Base-by-base conservation (phyloP, 1,140 invertebrate genomes). In the Whitmania pigra region DNA sequence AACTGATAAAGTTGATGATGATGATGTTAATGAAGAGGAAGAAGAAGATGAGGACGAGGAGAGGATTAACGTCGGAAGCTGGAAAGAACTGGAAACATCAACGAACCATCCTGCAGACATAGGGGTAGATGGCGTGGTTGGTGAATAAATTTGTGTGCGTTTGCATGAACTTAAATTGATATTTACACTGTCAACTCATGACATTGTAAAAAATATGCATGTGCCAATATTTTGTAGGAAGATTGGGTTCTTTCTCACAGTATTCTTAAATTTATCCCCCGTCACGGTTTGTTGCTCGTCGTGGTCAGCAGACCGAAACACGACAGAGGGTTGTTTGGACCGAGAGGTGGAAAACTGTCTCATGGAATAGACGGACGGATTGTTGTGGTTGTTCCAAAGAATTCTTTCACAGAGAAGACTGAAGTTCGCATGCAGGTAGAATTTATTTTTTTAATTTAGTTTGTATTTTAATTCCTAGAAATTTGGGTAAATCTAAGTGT, bases 281-380 rank as follows among this genome's bases (percentile, higher is more conserved):
- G 57, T 63, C 57, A 63, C 29, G 57, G 57, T 25, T 20, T 63
- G 57, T 18, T 63, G 22, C 9, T 63, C 57, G 13, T 31, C 57
- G 29, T 63, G 22, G 57, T 63, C 57, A 63, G 57, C 29, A 63
- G 57, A 63, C 57, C 57, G 57, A 63, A 63, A 63, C 29, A 31
- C 20, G 57, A 63, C 57, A 63, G 18, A 31, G 29, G 57, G 7
- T 5, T 25, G 2, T 63, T 63, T 63, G 57, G 57, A 15, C 57
- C 57, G 29, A 63, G 29, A 63, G 57, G 57, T 63, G 57, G 57
- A 17, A 63, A 63, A 63, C 18, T 63, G 29, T 25, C 29, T 63
- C 57, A 63, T 13, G 29, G 57, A 25, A 31, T 63, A 25, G 57
- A 63, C 15, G 22, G 22, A 25, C 9, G 57, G 57, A 63, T 63